Evolutionary conservation across 2,888 invertebrate species (phyloP), one percentile per base, ranked within the genome.

Genomic region (Caenorhabditis doughertyi): DNA sequence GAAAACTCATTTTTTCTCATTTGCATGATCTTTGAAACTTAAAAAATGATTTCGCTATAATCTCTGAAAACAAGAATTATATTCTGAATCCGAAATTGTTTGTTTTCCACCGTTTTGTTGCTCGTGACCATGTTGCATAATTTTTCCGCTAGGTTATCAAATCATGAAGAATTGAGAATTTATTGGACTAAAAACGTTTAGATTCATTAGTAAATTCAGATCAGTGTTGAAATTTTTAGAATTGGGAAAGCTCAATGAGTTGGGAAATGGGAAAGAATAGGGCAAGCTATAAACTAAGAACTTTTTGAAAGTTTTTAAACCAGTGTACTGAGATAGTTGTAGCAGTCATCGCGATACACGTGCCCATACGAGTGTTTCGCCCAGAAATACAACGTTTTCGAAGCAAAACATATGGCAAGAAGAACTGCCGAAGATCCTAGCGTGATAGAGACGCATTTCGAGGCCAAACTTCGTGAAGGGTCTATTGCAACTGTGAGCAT

Each of bases 361-460:
- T 81, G 81, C 18, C 70, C 74, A 32, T 64, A 81, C 8, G 74
- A 62, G 21, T 70, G 29, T 51, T 72, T 67, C 13, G 68, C 76
- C 85, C 85, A 85, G 35, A 82, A 80, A 32, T 64, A 60, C 7
- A 85, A 21, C 4, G 82, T 84, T 82, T 71, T 80, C n/a, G 47
- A 23, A 11, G 79, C 67, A 32, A 81, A 76, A 29, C 77, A 39
- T 4, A 74, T 39, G 51, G 83, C 83, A 18, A 84, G 71, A 51
- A 84, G 44, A n/a, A 83, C 42, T 13, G 85, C 85, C 0, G 81
- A 84, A 13, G 79, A 60, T 49, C 87, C 87, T 9, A 84, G 51
- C 1, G 84, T 82, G 2, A 85, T 77, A 0, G 81, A 76, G 32
- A 85, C 83, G 44, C 85, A 84, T 65, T 81, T 83, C 7, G 87